Evolutionary conservation across 64 coral and sea anemone genomes (phyloP).

Genomic region (Dendrophyllia cribrosa): DNA sequence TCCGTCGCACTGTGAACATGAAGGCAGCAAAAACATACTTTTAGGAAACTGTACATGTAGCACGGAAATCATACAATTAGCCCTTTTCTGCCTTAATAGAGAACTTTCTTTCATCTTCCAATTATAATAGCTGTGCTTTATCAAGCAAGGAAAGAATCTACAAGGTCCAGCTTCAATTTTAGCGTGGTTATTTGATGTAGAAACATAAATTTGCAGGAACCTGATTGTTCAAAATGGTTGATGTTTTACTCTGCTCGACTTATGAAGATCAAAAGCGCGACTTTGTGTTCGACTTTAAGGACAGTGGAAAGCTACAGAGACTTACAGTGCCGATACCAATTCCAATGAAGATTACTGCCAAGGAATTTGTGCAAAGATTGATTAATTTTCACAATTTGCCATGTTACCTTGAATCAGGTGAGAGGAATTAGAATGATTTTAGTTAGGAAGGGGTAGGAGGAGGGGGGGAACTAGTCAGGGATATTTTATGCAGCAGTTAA

Average conservation of each 20-base stretch:
- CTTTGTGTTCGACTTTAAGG: slow-evolving; percentile 62
- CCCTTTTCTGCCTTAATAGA: background rate
- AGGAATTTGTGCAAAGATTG: slow-evolving; percentile 58
- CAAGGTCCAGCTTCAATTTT: background rate
- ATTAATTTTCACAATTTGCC: slow-evolving; percentile 58
- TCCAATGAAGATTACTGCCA: slow-evolving; percentile 49
- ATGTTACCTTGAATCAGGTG: slow-evolving; percentile 70
- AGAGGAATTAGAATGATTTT: background rate
- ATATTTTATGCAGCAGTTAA: no score
- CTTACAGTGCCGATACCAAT: slow-evolving; percentile 64
- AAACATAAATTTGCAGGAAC: background rate
- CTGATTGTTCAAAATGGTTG: slow-evolving; percentile 21
- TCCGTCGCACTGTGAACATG: background rate
- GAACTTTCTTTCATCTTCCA: background rate
- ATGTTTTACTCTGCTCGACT: slow-evolving; percentile 13
- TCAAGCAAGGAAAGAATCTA: background rate
- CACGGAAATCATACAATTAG: no score
- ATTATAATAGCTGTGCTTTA: no score
- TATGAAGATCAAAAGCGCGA: slow-evolving; percentile 47
- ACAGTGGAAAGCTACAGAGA: slow-evolving; percentile 52
- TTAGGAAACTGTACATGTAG: no score
- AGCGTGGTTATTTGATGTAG: background rate
- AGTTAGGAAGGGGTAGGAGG: background rate
- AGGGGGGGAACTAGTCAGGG: background rate
- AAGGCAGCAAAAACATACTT: no score